Evolutionary conservation across 2,797 vertebrate species (phyloP).

Genomic region (Macrochelys suwanniensis): DNA sequence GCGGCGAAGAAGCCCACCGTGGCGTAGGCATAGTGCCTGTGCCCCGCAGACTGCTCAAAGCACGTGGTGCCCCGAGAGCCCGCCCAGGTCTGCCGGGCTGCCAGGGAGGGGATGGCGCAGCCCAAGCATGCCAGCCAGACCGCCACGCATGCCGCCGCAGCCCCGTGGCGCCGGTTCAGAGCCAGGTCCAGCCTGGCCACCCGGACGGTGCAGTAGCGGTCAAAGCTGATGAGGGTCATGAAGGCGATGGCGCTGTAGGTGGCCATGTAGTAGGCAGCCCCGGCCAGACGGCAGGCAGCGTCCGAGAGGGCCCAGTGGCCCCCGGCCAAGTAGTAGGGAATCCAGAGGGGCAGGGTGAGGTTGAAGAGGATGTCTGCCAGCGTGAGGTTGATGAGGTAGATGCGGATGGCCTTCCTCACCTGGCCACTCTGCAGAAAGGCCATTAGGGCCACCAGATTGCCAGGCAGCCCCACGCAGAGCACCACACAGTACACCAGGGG

Average conservation of each 20-base stretch:
- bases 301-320: constrained; percentile 75
- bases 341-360: constrained; percentile 77
- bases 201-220: constrained; percentile 55
- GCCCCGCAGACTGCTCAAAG: constrained; percentile 61
- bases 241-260: constrained; percentile 76
- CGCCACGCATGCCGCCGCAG: neutral
- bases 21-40: constrained; percentile 32
- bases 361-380: constrained; percentile 75
- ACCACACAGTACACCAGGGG: constrained; percentile 58
- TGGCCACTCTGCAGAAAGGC: constrained; percentile 58
- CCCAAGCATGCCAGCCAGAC: constrained; percentile 71
- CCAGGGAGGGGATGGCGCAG: constrained; percentile 63
- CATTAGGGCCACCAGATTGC: constrained; percentile 66
- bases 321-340: constrained; percentile 67
- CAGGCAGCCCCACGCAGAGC: constrained; percentile 72
- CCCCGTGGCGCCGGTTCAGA: constrained; percentile 11
- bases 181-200: neutral
- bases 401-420: constrained; percentile 74
- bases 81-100: constrained; percentile 14
- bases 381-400: constrained; percentile 79
- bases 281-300: constrained; percentile 47
- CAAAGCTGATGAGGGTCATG: constrained; percentile 72
- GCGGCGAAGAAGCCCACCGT: constrained; percentile 54
- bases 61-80: constrained; percentile 17
- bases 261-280: constrained; percentile 68